Evolutionary conservation across 2,888 invertebrate genomes (phyloP).

Genomic region (Luperina testacea): DNA sequence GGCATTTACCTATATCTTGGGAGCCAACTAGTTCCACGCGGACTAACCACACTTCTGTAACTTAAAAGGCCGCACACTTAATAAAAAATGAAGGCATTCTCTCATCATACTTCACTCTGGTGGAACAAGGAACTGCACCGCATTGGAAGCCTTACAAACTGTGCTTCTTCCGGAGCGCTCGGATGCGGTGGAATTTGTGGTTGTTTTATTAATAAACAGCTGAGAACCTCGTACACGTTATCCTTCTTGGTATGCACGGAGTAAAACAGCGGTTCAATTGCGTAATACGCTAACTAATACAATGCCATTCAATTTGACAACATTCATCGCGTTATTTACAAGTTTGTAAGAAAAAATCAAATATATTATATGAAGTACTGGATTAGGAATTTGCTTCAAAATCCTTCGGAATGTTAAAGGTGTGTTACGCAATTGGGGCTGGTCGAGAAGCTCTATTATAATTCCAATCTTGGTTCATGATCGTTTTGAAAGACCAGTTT

Average conservation of each 20-base stretch:
- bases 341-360: not conserved
- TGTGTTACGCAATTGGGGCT: not conserved
- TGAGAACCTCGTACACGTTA: slow-evolving; percentile 26
- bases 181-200: slow-evolving; percentile 57
- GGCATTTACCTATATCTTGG: too few species aligned
- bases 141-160: slow-evolving; percentile 56
- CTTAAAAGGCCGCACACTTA: not conserved
- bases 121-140: slow-evolving; percentile 17
- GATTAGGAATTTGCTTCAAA: not conserved
- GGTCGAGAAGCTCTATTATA: not conserved
- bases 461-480: not conserved
- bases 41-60: not conserved
- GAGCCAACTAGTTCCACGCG: too few species aligned
- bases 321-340: not conserved
- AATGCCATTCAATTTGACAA: not conserved
- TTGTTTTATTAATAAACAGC: slow-evolving; percentile 56
- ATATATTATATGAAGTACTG: not conserved
- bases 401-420: not conserved
- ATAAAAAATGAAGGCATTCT: slow-evolving; percentile 5
- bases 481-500: not conserved
- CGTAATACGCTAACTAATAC: not conserved
- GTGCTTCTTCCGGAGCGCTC: slow-evolving; percentile 59
- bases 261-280: not conserved
- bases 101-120: not conserved
- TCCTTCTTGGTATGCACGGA: not conserved